Conservation (phyloP, 1,140 invertebrate species). For the Penaeus chinensis region DNA sequence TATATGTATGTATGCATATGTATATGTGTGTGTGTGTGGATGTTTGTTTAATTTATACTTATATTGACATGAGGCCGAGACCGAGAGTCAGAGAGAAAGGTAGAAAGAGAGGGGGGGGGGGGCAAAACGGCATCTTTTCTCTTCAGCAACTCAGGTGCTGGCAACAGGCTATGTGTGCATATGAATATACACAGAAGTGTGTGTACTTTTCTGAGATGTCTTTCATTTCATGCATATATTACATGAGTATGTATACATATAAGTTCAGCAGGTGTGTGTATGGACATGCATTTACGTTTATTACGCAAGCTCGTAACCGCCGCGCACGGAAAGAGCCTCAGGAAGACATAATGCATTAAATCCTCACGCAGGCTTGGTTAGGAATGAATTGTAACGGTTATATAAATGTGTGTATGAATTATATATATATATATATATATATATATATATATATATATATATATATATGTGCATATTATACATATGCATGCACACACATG, state of each 20-base stretch:
- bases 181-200: no score
- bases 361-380: neutral
- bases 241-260: no score
- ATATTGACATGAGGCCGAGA: conserved; percentile 9
- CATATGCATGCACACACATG: conserved; percentile 10
- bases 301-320: no score
- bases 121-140: neutral
- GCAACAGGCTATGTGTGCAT: no score
- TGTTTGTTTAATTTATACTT: neutral
- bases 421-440: conserved; percentile 29
- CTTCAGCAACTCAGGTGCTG: no score
- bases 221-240: no score
- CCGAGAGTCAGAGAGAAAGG: conserved; percentile 30
- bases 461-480: conserved; percentile 31
- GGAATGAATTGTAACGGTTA: neutral
- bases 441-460: conserved; percentile 23
- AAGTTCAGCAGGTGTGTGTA: no score
- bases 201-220: no score
- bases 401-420: neutral
- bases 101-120: conserved; percentile 15
- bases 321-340: no score
- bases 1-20: neutral
- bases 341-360: neutral
- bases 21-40: conserved; percentile 1
- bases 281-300: no score